Conservation (phyloP, 2,797 vertebrate species). For the Alfaro cultratus region DNA sequence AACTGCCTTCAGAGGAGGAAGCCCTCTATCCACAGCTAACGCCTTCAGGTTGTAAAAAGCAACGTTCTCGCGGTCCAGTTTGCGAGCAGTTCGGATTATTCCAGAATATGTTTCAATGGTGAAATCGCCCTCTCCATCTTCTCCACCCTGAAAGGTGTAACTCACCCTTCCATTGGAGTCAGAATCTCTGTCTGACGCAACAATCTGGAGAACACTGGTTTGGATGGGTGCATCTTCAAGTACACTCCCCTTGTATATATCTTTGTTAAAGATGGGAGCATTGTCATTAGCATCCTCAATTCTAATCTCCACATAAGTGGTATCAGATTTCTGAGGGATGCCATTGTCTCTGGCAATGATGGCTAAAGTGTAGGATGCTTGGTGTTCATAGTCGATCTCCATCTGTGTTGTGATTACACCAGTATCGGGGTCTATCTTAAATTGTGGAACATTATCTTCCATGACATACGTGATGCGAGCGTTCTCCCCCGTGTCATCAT, state of each 20-base stretch:
- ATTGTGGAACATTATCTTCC: constrained; percentile 95
- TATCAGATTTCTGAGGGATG: constrained; percentile 96
- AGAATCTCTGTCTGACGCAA: constrained; percentile 91
- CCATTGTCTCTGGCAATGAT: constrained; percentile 95
- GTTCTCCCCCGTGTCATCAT: constrained; percentile 96
- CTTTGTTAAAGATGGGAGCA: constrained; percentile 86
- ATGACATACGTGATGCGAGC: constrained; percentile 94
- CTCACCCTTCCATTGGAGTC: constrained; percentile 90
- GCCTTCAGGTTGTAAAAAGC: constrained; percentile 90
- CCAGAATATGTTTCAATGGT: constrained; percentile 92
- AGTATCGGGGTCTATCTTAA: constrained; percentile 90
- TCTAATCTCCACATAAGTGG: constrained; percentile 94
- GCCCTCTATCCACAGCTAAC: constrained; percentile 90
- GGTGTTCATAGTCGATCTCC: constrained; percentile 95
- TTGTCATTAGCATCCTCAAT: constrained; percentile 95
- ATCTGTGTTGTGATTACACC: constrained; percentile 92
- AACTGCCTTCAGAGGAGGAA: constrained; percentile 86
- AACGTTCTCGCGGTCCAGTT: constrained; percentile 94
- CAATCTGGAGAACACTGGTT: constrained; percentile 95
- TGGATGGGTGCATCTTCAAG: constrained; percentile 89
- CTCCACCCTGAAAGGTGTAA: constrained; percentile 93
- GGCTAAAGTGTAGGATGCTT: constrained; percentile 92
- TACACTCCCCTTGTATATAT: constrained; percentile 90
- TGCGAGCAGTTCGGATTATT: constrained; percentile 91
- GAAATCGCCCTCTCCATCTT: constrained; percentile 95